A percentile compares a stretch with the other conserved stretches of the same genome.
These are phyloP conservation scores for Bombus ignitus DNA, from an alignment of 1,140 invertebrate genomes.

Conservation along the genomic window DNA sequence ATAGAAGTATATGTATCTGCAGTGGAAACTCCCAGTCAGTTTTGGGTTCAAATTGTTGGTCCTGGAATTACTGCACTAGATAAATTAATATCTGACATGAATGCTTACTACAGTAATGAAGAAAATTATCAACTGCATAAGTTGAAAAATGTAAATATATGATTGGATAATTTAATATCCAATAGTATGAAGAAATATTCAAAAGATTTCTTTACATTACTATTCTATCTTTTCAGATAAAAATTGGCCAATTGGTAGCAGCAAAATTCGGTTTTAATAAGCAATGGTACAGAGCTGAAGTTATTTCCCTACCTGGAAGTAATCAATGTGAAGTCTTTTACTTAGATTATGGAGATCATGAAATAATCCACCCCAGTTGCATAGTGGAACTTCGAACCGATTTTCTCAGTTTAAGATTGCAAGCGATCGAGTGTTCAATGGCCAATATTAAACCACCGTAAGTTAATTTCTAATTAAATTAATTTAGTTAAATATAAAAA, in stretches of 20 bases:
- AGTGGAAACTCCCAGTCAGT: constrained; percentile 89
- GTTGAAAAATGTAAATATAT: constrained; percentile 77
- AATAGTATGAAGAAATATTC: neutral
- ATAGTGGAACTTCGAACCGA: constrained; percentile 88
- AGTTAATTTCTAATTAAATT: constrained; percentile 59
- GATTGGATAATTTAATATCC: neutral
- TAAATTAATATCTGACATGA: constrained; percentile 89
- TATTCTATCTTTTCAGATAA: constrained; percentile 79
- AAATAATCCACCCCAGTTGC: constrained; percentile 84
- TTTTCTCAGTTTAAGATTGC: constrained; percentile 87
- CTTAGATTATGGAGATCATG: constrained; percentile 92
- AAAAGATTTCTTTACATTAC: constrained; percentile 14
- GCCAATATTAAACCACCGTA: constrained; percentile 86
- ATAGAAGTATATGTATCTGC: constrained; percentile 93
- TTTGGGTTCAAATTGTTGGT: constrained; percentile 92
- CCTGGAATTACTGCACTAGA: constrained; percentile 88
- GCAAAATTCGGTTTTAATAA: constrained; percentile 89
- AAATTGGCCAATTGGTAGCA: constrained; percentile 89
- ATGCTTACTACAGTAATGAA: constrained; percentile 87
- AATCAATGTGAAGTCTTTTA: constrained; percentile 88
- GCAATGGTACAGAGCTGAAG: constrained; percentile 88
- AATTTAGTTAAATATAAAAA: neutral
- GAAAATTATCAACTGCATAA: constrained; percentile 85
- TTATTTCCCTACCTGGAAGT: constrained; percentile 74
- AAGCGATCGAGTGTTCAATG: constrained; percentile 92